Conservation (phyloP, 2,797 vertebrate genomes). For the Dipus sagitta region DNA sequence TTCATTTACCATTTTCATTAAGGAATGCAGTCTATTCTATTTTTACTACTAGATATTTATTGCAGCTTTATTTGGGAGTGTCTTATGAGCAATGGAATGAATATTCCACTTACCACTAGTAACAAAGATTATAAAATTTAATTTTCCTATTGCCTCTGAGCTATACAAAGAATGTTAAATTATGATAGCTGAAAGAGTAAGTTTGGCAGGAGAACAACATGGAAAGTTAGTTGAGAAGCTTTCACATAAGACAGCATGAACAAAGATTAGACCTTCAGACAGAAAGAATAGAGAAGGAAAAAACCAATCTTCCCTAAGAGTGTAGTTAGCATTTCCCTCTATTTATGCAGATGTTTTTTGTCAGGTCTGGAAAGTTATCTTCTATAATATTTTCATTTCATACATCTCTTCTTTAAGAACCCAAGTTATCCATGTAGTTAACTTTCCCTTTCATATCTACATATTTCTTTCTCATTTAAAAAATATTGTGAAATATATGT, state of each 20-base stretch:
- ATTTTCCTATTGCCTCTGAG: neutral
- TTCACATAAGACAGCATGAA: neutral
- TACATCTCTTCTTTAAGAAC: neutral
- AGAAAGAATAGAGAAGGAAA: neutral
- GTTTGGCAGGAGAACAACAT: neutral
- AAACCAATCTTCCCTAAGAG: neutral
- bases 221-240: neutral
- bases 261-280: neutral
- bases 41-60: neutral
- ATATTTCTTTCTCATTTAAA: neutral
- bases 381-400: conserved; percentile 22
- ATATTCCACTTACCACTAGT: neutral
- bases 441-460: conserved; percentile 13
- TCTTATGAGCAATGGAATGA: neutral
- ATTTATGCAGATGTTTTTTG: neutral
- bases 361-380: conserved; percentile 27
- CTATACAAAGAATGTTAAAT: neutral
- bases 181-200: neutral
- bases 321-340: neutral
- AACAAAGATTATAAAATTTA: neutral
- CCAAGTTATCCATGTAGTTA: neutral
- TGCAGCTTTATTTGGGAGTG: conserved; percentile 7
- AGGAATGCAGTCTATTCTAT: neutral
- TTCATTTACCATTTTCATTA: conserved; percentile 16
- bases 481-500: neutral